Evolutionary conservation across 2,888 invertebrate species (phyloP).

Genomic region (Cataglyphis livida): DNA sequence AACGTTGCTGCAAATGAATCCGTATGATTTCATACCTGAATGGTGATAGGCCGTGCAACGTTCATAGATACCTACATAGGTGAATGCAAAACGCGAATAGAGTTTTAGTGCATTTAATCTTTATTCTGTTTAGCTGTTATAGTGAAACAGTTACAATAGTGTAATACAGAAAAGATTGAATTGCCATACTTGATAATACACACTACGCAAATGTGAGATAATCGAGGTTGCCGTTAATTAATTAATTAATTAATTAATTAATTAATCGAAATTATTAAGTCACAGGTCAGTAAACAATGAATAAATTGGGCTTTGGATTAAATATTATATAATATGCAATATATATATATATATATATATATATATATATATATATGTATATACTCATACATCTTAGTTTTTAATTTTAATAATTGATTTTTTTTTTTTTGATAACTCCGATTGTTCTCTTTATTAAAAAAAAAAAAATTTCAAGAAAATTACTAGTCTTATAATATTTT

Average conservation of each 20-base stretch:
- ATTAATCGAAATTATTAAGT: conserved; percentile 19
- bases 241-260: conserved; percentile 39
- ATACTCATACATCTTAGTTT: not conserved
- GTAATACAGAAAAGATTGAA: conserved; percentile 24
- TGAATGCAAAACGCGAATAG: conserved; percentile 22
- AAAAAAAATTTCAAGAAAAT: not conserved
- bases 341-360: not conserved
- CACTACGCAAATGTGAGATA: not conserved
- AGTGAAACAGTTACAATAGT: conserved; percentile 11
- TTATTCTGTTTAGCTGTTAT: not conserved
- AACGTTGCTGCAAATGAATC: conserved; percentile 21
- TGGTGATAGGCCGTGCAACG: not conserved
- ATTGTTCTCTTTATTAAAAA: not conserved
- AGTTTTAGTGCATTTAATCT: conserved; percentile 24
- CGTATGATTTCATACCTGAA: conserved; percentile 33
- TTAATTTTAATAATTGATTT: not conserved
- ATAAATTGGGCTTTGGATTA: not conserved
- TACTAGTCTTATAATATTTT: not conserved
- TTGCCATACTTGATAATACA: conserved; percentile 31
- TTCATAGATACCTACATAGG: not conserved
- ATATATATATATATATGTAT: not conserved
- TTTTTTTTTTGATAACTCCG: not conserved
- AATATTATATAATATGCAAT: not conserved
- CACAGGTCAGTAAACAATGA: not conserved
- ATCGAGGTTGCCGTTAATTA: not conserved